These are phyloP conservation scores for Hylaeus anthracinus DNA, from an alignment of 1,140 invertebrate species.

Conservation along the genomic window DNA sequence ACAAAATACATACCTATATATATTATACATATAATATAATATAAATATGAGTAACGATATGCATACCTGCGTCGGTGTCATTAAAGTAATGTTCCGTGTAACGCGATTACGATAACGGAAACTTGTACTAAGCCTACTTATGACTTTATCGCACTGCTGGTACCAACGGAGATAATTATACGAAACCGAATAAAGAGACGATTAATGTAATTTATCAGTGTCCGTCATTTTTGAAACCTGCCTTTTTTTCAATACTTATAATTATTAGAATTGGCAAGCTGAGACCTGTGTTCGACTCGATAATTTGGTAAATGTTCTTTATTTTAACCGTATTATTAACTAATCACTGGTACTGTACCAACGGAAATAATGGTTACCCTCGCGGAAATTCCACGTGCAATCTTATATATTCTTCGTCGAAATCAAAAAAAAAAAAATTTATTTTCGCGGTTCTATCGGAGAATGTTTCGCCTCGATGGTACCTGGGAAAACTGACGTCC, in stretches of 20 bases:
- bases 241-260: too few relatives aligned
- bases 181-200: constrained; percentile 60
- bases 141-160: constrained; percentile 54
- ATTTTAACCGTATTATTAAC: too few relatives aligned
- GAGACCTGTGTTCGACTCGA: too few relatives aligned
- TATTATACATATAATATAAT: constrained; percentile 52
- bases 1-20: constrained; percentile 29
- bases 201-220: constrained; percentile 55
- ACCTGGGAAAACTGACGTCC: constrained; percentile 4
- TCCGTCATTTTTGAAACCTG: neutral
- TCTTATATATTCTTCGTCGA: neutral
- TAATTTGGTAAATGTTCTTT: too few relatives aligned
- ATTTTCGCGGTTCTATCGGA: neutral
- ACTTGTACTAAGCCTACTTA: constrained; percentile 61
- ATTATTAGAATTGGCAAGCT: too few relatives aligned
- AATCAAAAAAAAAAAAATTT: neutral
- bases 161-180: constrained; percentile 51
- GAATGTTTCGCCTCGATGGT: neutral
- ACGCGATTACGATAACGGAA: constrained; percentile 36
- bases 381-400: too few relatives aligned
- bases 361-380: too few relatives aligned
- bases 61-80: constrained; percentile 64
- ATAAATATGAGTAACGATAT: constrained; percentile 62
- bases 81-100: constrained; percentile 61
- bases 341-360: too few relatives aligned